A percentile compares a stretch with the other conserved stretches of the same genome.
phyloP scores from a whole-genome alignment of 1,140 invertebrate genomes.

The Drosophila aff. region DNA sequence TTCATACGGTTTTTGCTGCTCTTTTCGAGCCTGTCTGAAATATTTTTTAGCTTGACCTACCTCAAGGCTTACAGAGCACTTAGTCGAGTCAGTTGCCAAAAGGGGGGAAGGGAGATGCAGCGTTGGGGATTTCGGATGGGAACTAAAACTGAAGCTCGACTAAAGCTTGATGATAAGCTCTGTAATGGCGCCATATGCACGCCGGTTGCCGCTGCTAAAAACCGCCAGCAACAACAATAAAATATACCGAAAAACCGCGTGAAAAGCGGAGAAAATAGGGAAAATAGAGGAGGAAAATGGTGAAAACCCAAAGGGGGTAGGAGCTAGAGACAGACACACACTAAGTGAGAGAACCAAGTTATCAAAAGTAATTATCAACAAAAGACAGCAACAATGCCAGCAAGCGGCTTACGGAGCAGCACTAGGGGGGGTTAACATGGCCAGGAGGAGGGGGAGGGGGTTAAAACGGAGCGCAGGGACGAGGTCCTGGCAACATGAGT shows the following conservation, averaged over 20 bases:
- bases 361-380: constrained; percentile 66
- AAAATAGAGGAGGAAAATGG: constrained; percentile 6
- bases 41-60: constrained; percentile 50
- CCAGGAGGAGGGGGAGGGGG: background rate
- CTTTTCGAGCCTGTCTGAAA: constrained; percentile 21
- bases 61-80: constrained; percentile 50
- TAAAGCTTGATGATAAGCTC: constrained; percentile 50
- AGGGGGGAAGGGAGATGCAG: no score
- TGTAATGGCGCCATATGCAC: constrained; percentile 52
- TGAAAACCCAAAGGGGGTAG: background rate
- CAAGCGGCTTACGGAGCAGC: constrained; percentile 29
- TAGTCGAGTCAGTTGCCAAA: constrained; percentile 20
- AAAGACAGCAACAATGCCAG: constrained; percentile 58
- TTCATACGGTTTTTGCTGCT: constrained; percentile 3
- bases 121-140: background rate
- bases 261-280: constrained; percentile 8
- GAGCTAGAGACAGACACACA: constrained; percentile 19
- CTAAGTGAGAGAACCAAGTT: constrained; percentile 47
- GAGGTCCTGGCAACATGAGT: constrained; percentile 45
- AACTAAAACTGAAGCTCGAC: constrained; percentile 46
- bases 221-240: constrained; percentile 38
- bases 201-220: constrained; percentile 12
- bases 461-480: constrained; percentile 1
- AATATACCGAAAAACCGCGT: constrained; percentile 35
- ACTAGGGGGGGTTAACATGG: background rate